Evolutionary conservation across 2,888 invertebrate genomes (phyloP).

Genomic region (Microctonus aethiopoides): DNA sequence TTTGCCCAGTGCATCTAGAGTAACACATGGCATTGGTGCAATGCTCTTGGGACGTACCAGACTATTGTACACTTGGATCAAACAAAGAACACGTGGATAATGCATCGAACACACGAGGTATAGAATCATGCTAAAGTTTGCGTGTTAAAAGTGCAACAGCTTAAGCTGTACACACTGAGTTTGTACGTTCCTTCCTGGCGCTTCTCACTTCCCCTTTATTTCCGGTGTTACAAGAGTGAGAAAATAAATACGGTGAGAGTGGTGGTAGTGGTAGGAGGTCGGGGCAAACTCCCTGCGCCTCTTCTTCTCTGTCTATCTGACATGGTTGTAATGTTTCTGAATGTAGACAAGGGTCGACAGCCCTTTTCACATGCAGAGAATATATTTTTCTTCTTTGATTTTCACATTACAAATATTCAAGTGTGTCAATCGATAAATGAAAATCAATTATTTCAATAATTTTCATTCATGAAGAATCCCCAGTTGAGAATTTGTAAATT

Average conservation of each 20-base stretch:
- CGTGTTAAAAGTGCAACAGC: slow-evolving; percentile 29
- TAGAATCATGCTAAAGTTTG: slow-evolving; percentile 19
- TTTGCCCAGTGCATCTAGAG: background rate
- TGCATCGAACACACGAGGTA: slow-evolving; percentile 28
- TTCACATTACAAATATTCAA: no score
- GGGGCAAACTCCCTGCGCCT: background rate
- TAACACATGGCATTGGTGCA: background rate
- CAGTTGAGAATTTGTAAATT: no score
- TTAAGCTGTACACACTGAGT: background rate
- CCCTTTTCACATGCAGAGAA: background rate
- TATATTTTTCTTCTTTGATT: slow-evolving; percentile 1
- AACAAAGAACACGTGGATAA: slow-evolving; percentile 39
- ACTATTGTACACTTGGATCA: slow-evolving; percentile 16
- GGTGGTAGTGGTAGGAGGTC: background rate
- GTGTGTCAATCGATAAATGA: no score
- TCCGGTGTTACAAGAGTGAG: slow-evolving; percentile 32
- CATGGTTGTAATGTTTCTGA: slow-evolving; percentile 22
- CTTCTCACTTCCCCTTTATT: slow-evolving; percentile 27
- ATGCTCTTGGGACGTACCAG: background rate
- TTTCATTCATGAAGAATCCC: no score
- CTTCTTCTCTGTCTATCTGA: background rate
- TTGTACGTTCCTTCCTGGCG: slow-evolving; percentile 8
- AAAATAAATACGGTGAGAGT: slow-evolving; percentile 39
- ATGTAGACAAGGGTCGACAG: slow-evolving; percentile 19
- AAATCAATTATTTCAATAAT: no score